Evolutionary conservation across 2,888 invertebrate genomes (phyloP), one percentile per base, ranked within the genome.

Genomic region (Pocota personata): DNA sequence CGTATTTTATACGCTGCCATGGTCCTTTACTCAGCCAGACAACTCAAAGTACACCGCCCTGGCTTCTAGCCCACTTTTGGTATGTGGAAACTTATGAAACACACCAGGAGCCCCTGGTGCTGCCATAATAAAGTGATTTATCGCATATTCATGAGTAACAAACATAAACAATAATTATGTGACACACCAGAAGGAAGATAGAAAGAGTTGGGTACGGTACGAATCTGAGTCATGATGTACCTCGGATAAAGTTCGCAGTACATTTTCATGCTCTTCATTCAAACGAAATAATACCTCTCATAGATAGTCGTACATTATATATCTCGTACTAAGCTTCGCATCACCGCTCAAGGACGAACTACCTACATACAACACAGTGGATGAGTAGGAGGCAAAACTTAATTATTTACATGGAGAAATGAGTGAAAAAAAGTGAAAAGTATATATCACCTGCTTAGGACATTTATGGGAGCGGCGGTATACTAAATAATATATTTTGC

Each of bases 151-250:
- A 84, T 84, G 84, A 84, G 79, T 30, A 79, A 71, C 69, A 75
- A 79, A 84, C 84, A 84, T 84, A 84, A 84, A 84, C 79, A 84
- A 84, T 84, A 84, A 84, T 84, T 79, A 79, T 84, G 79, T 84
- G 84, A 84, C 79, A 79, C 71, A 76, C 71, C 19, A 24, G 27
- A 40, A 4, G 4, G 4, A 24, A 24, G 24, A 24, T 4, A 24
- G 10, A 37, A 62, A 73, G 32, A 32, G 43, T 52, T 60, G 27
- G 57, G 71, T 62, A 40, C 40, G 55, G 21, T 30, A n/a, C n/a
- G 14, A 46, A 30, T 4, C 46, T 2, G 46, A 24, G 55, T 21
- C 67, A 75, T 75, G 69, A 71, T 71, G 75, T 71, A 75, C 79
- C 55, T 64, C 30, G 58, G 71, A 62, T 76, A 69, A 71, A 71